phyloP scores from a whole-genome alignment of 2,888 invertebrate genomes.

The Calameuta idolon region DNA sequence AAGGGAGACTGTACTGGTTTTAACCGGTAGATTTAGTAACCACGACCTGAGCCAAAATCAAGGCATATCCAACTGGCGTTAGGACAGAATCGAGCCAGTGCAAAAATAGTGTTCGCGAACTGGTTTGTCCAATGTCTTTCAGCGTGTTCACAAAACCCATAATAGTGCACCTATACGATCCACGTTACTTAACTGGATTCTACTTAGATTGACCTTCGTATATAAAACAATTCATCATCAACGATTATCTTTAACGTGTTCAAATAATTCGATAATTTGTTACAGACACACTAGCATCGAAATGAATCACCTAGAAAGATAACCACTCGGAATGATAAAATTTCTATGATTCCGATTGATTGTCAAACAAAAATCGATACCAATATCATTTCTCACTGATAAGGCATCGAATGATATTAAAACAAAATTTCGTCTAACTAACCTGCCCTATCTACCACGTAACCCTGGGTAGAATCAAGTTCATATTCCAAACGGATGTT shows the following conservation, averaged over 20 bases:
- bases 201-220: background rate
- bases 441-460: background rate
- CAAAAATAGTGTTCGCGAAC: slow-evolving; percentile 3
- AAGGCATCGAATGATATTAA: too few relatives aligned
- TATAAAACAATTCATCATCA: background rate
- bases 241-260: background rate
- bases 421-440: background rate
- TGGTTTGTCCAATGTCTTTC: background rate
- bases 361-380: background rate
- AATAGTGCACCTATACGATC: background rate
- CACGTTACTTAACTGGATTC: background rate
- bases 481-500: background rate
- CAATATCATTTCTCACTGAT: background rate
- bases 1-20: background rate
- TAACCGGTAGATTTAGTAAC: slow-evolving; percentile 1
- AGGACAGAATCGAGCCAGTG: background rate
- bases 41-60: slow-evolving; percentile 5
- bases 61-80: background rate
- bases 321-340: background rate
- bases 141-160: background rate
- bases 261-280: too few relatives aligned
- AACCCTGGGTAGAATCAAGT: background rate
- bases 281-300: background rate
- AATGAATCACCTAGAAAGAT: background rate
- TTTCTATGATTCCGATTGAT: background rate